Evolutionary conservation across 2,888 invertebrate species (phyloP).

Genomic region (Drosophila percnosoma): DNA sequence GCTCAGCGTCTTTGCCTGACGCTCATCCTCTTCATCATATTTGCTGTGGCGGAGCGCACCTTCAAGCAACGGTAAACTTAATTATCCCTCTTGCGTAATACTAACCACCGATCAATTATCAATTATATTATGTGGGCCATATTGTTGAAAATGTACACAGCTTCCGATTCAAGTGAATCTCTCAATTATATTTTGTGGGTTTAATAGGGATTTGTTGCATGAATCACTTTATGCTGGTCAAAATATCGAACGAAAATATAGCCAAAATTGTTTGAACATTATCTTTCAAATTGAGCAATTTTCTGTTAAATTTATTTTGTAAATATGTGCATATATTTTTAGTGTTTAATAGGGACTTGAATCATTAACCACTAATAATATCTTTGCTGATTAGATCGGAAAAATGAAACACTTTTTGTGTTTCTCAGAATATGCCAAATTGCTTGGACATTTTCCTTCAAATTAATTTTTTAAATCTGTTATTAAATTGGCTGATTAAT

Average conservation of each 20-base stretch:
- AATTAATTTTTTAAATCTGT: no score
- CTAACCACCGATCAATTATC: background rate
- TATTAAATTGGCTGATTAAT: no score
- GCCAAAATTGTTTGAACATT: no score
- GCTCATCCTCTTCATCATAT: constrained; percentile 93
- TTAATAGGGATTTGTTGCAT: background rate
- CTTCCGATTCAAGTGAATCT: background rate
- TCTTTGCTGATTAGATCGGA: no score
- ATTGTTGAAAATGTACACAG: background rate
- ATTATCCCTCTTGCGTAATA: background rate
- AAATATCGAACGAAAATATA: background rate
- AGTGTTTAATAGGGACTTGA: no score
- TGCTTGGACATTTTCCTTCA: no score
- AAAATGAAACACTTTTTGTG: no score
- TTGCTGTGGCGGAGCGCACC: constrained; percentile 97
- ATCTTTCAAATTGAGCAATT: no score
- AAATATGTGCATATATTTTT: no score
- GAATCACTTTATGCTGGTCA: background rate
- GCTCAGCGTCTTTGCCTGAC: constrained; percentile 90
- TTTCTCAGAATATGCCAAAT: no score
- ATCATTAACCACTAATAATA: no score
- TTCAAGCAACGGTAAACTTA: constrained; percentile 90
- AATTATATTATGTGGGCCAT: background rate
- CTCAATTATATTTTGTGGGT: background rate
- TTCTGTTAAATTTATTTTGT: no score